Conservation (phyloP, 1,140 invertebrate genomes). For the Musca vetustissima region DNA sequence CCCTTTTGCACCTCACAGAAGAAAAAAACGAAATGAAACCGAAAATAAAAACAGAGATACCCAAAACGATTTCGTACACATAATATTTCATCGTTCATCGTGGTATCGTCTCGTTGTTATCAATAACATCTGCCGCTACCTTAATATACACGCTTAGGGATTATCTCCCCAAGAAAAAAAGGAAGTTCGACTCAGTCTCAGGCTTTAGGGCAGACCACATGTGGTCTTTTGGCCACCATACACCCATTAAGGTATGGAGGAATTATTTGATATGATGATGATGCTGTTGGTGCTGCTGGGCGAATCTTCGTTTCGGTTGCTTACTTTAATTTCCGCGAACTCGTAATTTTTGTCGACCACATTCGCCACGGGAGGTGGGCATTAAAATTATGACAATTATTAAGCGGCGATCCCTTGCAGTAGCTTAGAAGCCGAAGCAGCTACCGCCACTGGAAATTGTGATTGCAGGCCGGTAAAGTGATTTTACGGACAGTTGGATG, state of each 20-base stretch:
- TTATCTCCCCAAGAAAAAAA: not conserved
- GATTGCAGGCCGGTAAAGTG: not conserved
- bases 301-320: conserved; percentile 14
- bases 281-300: not conserved
- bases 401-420: conserved; percentile 39
- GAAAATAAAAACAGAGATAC: too few species aligned
- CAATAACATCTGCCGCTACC: conserved; percentile 14
- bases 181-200: not conserved
- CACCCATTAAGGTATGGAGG: too few species aligned
- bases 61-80: not conserved
- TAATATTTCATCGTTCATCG: not conserved
- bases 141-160: conserved; percentile 2
- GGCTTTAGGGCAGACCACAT: conserved; percentile 37
- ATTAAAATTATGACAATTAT: conserved; percentile 54
- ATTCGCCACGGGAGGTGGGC: conserved; percentile 18
- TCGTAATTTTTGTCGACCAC: conserved; percentile 2
- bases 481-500: too few species aligned
- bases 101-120: not conserved
- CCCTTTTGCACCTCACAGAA: not conserved
- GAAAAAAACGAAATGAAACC: not conserved
- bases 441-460: conserved; percentile 7
- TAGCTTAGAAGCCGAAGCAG: conserved; percentile 22
- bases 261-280: too few species aligned
- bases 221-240: conserved; percentile 32
- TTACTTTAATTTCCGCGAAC: conserved; percentile 27